A percentile compares a stretch with the other conserved stretches of the same genome.
These are phyloP conservation scores for Aphrophora alni DNA, from an alignment of 2,888 invertebrate species.

Conservation along the genomic window DNA sequence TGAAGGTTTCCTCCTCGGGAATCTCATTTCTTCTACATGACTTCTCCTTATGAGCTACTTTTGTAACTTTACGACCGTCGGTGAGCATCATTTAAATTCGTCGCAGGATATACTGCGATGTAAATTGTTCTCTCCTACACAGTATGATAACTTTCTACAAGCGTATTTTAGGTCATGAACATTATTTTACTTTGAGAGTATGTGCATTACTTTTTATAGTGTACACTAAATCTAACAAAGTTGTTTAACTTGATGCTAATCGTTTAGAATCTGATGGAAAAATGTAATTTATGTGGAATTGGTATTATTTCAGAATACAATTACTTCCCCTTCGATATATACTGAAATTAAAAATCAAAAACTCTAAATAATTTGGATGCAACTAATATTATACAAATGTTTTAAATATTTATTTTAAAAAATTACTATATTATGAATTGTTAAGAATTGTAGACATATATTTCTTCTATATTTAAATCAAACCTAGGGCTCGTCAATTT, in stretches of 20 bases:
- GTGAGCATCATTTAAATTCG: conserved; percentile 6
- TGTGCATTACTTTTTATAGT: not conserved
- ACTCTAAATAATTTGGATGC: too few species aligned
- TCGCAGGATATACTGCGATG: not conserved
- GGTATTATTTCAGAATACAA: too few species aligned
- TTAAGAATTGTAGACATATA: too few species aligned
- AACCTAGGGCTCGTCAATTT: too few species aligned
- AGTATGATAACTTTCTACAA: conserved; percentile 2
- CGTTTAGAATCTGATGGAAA: not conserved
- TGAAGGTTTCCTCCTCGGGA: not conserved
- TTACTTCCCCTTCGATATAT: too few species aligned
- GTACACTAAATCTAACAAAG: not conserved
- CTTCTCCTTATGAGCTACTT: conserved; percentile 6
- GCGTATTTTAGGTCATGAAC: conserved; percentile 9
- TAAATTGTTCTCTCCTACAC: not conserved
- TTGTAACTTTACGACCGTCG: not conserved
- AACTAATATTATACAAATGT: too few species aligned
- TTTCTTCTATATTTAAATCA: too few species aligned
- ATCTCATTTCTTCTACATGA: conserved; percentile 6
- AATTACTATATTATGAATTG: too few species aligned
- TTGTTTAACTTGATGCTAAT: not conserved
- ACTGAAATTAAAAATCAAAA: too few species aligned
- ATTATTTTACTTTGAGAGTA: not conserved
- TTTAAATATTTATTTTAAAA: too few species aligned
- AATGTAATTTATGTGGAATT: too few species aligned